A percentile compares a stretch with the other conserved stretches of the same genome.
These are phyloP conservation scores for Patella depressa DNA, from an alignment of 2,888 invertebrate genomes.

Conservation along the genomic window DNA sequence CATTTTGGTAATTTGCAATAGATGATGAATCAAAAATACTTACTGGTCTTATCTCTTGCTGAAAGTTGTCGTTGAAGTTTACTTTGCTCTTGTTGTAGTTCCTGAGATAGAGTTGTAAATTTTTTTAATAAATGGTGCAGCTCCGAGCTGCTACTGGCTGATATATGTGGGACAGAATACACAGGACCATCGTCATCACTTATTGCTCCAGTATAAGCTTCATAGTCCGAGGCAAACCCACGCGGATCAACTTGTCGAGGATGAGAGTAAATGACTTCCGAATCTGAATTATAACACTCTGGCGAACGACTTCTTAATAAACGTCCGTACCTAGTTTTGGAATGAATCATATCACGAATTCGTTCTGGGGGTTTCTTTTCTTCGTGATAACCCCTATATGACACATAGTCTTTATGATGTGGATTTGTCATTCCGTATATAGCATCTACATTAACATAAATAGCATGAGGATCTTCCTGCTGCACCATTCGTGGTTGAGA, in stretches of 20 bases:
- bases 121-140: slow-evolving; percentile 67
- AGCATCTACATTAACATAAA: slow-evolving; percentile 30
- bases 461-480: slow-evolving; percentile 16
- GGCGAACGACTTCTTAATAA: slow-evolving; percentile 74
- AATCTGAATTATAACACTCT: slow-evolving; percentile 86
- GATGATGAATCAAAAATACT: slow-evolving; percentile 4
- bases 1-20: not conserved
- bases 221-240: slow-evolving; percentile 65
- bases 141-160: slow-evolving; percentile 62
- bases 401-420: slow-evolving; percentile 35
- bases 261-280: slow-evolving; percentile 77
- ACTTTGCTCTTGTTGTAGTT: slow-evolving; percentile 70
- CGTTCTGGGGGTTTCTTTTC: slow-evolving; percentile 56
- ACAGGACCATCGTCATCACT: slow-evolving; percentile 62
- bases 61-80: slow-evolving; percentile 62
- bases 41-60: slow-evolving; percentile 27
- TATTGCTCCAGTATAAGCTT: slow-evolving; percentile 61
- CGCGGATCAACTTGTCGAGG: slow-evolving; percentile 55
- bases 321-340: slow-evolving; percentile 60
- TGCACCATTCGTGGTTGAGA: slow-evolving; percentile 14
- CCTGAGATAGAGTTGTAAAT: slow-evolving; percentile 71
- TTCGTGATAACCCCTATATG: slow-evolving; percentile 44
- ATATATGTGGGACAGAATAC: slow-evolving; percentile 62
- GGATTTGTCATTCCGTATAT: slow-evolving; percentile 22
- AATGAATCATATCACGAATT: slow-evolving; percentile 60